A percentile compares a stretch with the other conserved stretches of the same genome.
Conservation (phyloP, 2,888 invertebrate genomes). For the Nymphalis c-album region DNA sequence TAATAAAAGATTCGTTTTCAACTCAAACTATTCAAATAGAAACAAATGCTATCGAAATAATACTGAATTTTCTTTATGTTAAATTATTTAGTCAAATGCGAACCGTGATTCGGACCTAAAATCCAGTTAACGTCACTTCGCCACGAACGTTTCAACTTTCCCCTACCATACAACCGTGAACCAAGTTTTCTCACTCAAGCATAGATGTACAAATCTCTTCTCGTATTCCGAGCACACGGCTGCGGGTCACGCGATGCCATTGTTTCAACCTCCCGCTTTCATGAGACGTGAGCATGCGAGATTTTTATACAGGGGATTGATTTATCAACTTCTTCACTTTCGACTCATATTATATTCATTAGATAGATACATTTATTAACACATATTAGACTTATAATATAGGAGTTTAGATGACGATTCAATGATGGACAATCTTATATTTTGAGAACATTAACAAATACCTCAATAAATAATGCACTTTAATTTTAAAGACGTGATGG, state of each 20-base stretch:
- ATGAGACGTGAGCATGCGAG: conserved; percentile 6
- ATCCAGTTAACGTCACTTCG: too few species aligned
- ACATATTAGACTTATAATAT: neutral
- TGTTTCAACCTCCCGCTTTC: conserved; percentile 6
- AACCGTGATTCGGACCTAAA: too few species aligned
- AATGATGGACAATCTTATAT: neutral
- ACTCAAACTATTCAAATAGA: too few species aligned
- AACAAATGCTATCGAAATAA: too few species aligned
- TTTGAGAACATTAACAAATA: neutral
- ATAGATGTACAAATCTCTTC: neutral
- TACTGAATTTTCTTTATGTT: too few species aligned
- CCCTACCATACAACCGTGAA: neutral
- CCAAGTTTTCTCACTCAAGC: conserved; percentile 4
- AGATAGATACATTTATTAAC: neutral
- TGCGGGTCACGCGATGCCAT: conserved; percentile 25
- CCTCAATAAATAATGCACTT: too few species aligned
- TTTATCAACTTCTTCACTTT: neutral
- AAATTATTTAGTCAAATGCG: too few species aligned
- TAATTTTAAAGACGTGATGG: too few species aligned
- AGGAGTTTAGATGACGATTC: too few species aligned
- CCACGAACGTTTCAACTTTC: too few species aligned
- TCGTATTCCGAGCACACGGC: conserved; percentile 14
- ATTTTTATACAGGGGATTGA: neutral
- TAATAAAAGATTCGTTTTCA: too few species aligned
- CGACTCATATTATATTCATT: neutral